These are phyloP conservation scores for Pogonomyrmex barbatus DNA, from an alignment of 1,140 invertebrate genomes.

Conservation along the genomic window DNA sequence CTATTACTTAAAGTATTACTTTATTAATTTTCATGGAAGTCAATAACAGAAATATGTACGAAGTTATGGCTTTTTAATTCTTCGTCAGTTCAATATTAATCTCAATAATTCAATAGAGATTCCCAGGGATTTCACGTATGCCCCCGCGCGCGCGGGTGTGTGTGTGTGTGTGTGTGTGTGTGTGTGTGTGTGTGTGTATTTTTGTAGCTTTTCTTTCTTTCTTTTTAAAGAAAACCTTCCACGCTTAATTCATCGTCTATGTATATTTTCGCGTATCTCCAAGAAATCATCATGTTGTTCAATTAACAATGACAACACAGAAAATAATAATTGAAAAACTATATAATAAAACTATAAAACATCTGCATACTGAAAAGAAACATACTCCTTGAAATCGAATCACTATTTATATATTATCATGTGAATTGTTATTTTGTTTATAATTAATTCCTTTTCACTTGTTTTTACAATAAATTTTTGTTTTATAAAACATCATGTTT, in stretches of 20 bases:
- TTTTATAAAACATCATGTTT: background rate
- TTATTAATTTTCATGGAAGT: conserved; percentile 61
- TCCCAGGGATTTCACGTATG: background rate
- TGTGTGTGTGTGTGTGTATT: background rate
- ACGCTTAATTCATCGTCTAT: background rate
- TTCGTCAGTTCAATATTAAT: background rate
- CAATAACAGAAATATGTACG: conserved; percentile 20
- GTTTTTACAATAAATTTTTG: background rate
- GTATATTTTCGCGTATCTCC: too few relatives aligned
- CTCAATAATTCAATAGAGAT: conserved; percentile 32
- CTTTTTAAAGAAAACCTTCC: background rate
- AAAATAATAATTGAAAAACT: background rate
- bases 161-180: background rate
- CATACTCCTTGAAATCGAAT: background rate
- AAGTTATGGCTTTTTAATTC: background rate
- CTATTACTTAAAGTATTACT: conserved; percentile 50
- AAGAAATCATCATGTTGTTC: conserved; percentile 12
- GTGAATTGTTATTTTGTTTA: background rate
- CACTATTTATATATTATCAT: background rate
- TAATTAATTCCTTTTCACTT: background rate
- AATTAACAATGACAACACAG: background rate
- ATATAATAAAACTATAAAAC: background rate
- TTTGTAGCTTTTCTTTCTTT: background rate
- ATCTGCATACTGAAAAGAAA: background rate
- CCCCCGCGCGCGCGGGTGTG: too few relatives aligned